Conservation (phyloP, 2,113 vertebrate genomes). For the Rhodinocichla rosea region DNA sequence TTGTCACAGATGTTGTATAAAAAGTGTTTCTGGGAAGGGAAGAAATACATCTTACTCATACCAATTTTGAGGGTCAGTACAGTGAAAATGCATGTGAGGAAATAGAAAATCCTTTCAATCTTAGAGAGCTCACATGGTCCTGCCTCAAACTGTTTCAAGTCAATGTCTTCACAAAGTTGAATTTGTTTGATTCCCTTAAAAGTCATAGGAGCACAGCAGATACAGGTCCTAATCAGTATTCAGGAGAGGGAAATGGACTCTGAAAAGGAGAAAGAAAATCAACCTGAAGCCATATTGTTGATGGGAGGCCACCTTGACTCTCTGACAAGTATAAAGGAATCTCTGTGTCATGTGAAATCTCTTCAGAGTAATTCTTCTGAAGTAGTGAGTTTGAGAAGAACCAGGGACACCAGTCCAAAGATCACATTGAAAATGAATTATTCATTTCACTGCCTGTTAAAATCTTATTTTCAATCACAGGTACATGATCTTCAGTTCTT, state of each 20-base stretch:
- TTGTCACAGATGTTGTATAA: background rate
- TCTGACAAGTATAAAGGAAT: slow-evolving; percentile 45
- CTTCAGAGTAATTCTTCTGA: slow-evolving; percentile 16
- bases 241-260: background rate
- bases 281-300: slow-evolving; percentile 21
- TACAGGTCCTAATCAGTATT: slow-evolving; percentile 8
- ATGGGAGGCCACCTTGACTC: slow-evolving; percentile 45
- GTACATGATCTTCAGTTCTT: background rate
- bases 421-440: slow-evolving; percentile 14
- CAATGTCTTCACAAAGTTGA: background rate
- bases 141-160: background rate
- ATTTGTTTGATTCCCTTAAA: background rate
- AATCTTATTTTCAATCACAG: background rate
- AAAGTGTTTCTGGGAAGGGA: background rate
- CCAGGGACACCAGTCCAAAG: background rate
- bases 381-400: slow-evolving; percentile 13
- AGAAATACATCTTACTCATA: background rate
- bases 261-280: slow-evolving; percentile 14
- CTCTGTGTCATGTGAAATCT: slow-evolving; percentile 8
- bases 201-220: background rate
- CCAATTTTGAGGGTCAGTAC: background rate
- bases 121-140: background rate
- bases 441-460: slow-evolving; percentile 11
- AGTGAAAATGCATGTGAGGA: background rate
- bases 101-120: background rate